Base-by-base conservation (phyloP, 2,888 invertebrate genomes). In the Linyphia triangularis region DNA sequence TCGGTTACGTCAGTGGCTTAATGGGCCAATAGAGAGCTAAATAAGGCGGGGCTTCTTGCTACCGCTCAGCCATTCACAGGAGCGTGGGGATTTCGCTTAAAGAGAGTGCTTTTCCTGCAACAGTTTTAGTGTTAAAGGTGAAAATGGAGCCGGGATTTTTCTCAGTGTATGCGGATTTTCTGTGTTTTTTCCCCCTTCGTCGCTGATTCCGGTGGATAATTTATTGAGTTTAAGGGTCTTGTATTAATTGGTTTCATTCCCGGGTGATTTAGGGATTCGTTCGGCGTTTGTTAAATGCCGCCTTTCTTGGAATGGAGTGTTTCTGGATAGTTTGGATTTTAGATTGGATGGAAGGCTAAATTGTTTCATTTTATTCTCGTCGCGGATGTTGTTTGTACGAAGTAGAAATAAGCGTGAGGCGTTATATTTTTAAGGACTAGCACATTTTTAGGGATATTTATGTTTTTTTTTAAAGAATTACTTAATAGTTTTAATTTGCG, bases 1-100 rank as follows among this genome's bases (percentile, higher is more conserved):
- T 37, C 40, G 57, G 37, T 72, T 81, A 79, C 86, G 86, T 86
- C 86, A 86, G 73, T 37, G 59, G 26, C 26, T 37, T 43, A 61
- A 30, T 75, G 69, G 67, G 51, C 86, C 86, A 86, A 86, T 86
- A 26, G 72, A 51, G 65, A 63, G 63, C 24, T 13, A 10, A 61
- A 65, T 22, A 19, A 75, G 86, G 86, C 73, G 86, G 73, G 51
- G 86, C 65, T 59, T 37, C 59, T 0, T 9, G 33, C 26, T 19
- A 24, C 51, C 24, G 37, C 19, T 40, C 86, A 75, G 67, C 86
- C 86, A 86, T 69, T 86, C 86, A 81, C 19, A 57, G 65, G 59
- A 37, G 86, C 81, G 79, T 63, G 72, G 79, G 83, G 83, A 83
- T 83, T 83, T 75, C 67, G 57, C 67, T 84, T 86, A 75, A 81